phyloP scores from a whole-genome alignment of 2,888 invertebrate genomes.

The Tachina grossa region DNA sequence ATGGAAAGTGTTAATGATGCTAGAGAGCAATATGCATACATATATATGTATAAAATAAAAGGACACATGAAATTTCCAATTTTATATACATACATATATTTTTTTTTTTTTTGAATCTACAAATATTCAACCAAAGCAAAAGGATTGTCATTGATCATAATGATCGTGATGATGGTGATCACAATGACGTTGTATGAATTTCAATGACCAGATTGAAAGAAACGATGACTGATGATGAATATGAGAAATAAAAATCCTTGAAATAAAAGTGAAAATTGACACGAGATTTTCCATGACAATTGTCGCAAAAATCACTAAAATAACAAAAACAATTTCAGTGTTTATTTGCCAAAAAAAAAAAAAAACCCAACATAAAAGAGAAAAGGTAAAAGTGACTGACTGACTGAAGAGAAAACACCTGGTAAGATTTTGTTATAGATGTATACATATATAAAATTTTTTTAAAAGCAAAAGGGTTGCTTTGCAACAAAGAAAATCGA shows the following conservation, averaged over 20 bases:
- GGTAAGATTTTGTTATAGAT: slow-evolving; percentile 44
- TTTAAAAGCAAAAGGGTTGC: slow-evolving; percentile 52
- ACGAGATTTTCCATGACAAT: slow-evolving; percentile 70
- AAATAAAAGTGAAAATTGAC: slow-evolving; percentile 72
- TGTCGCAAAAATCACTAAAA: slow-evolving; percentile 62
- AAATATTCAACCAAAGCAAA: slow-evolving; percentile 58
- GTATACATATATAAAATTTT: background rate
- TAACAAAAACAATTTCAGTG: slow-evolving; percentile 41
- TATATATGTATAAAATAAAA: slow-evolving; percentile 34
- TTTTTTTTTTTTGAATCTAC: background rate
- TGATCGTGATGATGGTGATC: slow-evolving; percentile 44
- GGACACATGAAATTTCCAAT: slow-evolving; percentile 4
- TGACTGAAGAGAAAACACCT: slow-evolving; percentile 52
- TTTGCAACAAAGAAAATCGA: slow-evolving; percentile 55
- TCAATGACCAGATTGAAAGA: slow-evolving; percentile 49
- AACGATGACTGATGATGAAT: slow-evolving; percentile 63
- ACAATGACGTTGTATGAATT: slow-evolving; percentile 47
- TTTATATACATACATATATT: no score
- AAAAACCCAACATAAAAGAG: background rate
- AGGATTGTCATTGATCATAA: slow-evolving; percentile 65
- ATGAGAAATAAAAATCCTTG: slow-evolving; percentile 59
- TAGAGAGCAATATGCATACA: slow-evolving; percentile 29
- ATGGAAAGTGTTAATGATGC: slow-evolving; percentile 74
- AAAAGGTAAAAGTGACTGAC: no score
- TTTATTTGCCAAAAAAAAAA: slow-evolving; percentile 58